These are phyloP conservation scores for Argynnis bischoffii DNA, from an alignment of 2,888 invertebrate species.

Conservation along the genomic window DNA sequence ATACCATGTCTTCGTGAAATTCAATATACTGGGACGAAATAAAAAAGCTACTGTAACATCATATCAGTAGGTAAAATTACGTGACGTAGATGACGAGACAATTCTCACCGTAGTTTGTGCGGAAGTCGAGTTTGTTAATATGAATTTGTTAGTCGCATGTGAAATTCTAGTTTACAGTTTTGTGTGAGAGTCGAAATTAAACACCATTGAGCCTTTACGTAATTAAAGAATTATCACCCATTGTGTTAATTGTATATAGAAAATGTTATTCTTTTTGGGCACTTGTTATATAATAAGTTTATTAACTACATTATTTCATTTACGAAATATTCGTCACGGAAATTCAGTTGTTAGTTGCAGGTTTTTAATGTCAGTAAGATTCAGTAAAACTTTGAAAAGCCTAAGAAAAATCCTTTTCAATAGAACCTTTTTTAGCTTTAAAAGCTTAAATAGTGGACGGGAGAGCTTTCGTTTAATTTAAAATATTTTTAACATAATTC, in stretches of 20 bases:
- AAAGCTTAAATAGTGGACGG: too few species aligned
- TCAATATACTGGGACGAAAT: background rate
- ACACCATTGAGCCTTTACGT: conserved; percentile 68
- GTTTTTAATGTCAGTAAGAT: too few species aligned
- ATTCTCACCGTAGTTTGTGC: conserved; percentile 41
- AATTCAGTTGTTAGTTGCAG: too few species aligned
- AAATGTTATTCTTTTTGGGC: conserved; percentile 34
- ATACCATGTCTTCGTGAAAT: background rate
- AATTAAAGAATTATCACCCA: conserved; percentile 60
- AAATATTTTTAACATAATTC: too few species aligned
- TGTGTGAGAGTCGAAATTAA: conserved; percentile 58
- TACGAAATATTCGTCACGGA: too few species aligned
- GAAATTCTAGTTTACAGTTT: conserved; percentile 50
- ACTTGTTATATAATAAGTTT: conserved; percentile 27
- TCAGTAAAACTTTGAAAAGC: too few species aligned
- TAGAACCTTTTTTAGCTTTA: too few species aligned
- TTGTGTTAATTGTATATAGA: conserved; percentile 59
- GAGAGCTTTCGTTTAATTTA: too few species aligned
- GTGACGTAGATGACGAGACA: conserved; percentile 31
- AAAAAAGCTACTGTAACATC: background rate
- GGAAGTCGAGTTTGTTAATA: conserved; percentile 44
- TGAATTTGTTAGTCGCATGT: conserved; percentile 51
- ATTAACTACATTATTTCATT: too few species aligned
- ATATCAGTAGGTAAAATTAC: conserved; percentile 5
- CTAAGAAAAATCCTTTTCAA: too few species aligned